Evolutionary conservation across 1,140 invertebrate species (phyloP), one percentile per base, ranked within the genome.

Genomic region (Cheumatopsyche charites): DNA sequence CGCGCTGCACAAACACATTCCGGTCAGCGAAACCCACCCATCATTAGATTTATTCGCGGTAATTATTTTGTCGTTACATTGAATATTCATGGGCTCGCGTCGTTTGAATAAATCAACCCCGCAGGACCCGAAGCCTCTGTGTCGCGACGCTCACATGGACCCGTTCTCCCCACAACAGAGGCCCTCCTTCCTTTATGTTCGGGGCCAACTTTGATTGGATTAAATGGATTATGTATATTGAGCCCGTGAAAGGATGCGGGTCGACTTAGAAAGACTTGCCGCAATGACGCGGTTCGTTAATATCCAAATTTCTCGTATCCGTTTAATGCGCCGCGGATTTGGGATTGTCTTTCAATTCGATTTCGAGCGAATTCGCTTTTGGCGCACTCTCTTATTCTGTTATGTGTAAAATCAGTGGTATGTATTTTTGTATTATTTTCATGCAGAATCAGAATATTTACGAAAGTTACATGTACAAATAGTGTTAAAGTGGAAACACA

Each of bases 21-120:
- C 45, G 49, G 47, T 68, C 49, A 68, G 66, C 26, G 25, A 25
- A 63, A 21, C 26, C 17, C 26, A 15, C 12, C 26, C 21, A 55
- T 68, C 66, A 65, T 70, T 68, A 68, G 71, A 75, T 75, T 75
- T 75, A 73, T 75, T 71, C 66, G 71, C 68, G 41, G 72, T 75
- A 75, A 75, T 73, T 75, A 75, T 75, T 75, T 75, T 71, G 72
- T 75, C 71, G 74, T 75, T 73, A 75, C 69, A 68, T 75, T 75
- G 74, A 75, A 75, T 75, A 75, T 75, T 75, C 74, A 75, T 75
- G 74, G 13, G 72, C 29, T 9, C 9, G 29, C 49, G 61, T 47
- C 63, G 70, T 75, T 75, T 73, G 74, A 75, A 75, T 75, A 73
- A 75, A 75, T 75, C 74, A 71, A 36, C 71, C 61, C 26, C 36